These are phyloP conservation scores for Protobothrops flavoviridis DNA, from an alignment of 2,113 vertebrate species.

Conservation along the genomic window DNA sequence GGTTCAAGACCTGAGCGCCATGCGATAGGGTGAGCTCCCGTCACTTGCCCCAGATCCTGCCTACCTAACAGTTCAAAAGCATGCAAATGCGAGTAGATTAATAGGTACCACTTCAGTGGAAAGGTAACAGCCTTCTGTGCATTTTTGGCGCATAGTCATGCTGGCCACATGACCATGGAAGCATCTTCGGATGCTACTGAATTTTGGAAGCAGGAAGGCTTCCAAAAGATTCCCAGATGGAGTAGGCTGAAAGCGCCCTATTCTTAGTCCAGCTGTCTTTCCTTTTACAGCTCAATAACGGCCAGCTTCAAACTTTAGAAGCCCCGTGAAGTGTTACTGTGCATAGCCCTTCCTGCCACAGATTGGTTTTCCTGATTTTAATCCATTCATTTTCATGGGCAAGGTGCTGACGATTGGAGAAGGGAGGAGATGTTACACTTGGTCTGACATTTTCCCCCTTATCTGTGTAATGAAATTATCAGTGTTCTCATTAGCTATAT, in stretches of 20 bases:
- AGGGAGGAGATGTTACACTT: background rate
- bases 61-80: background rate
- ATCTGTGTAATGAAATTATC: background rate
- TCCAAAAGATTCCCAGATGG: background rate
- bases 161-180: background rate
- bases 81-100: background rate
- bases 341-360: background rate
- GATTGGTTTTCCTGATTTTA: constrained; percentile 5
- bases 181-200: background rate
- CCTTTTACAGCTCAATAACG: background rate
- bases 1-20: no score
- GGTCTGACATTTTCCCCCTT: background rate
- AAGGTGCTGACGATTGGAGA: background rate
- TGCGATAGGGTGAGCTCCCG: no score
- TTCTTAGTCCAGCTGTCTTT: background rate
- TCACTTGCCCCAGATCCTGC: background rate
- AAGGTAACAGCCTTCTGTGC: background rate
- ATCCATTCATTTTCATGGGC: background rate
- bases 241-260: background rate
- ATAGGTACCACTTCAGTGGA: background rate
- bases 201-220: background rate
- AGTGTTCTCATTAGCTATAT: background rate
- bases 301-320: background rate
- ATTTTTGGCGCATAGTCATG: background rate
- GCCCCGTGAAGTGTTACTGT: background rate